Base-by-base conservation (phyloP, 2,888 invertebrate species). In the Tachystola acroxantha region DNA sequence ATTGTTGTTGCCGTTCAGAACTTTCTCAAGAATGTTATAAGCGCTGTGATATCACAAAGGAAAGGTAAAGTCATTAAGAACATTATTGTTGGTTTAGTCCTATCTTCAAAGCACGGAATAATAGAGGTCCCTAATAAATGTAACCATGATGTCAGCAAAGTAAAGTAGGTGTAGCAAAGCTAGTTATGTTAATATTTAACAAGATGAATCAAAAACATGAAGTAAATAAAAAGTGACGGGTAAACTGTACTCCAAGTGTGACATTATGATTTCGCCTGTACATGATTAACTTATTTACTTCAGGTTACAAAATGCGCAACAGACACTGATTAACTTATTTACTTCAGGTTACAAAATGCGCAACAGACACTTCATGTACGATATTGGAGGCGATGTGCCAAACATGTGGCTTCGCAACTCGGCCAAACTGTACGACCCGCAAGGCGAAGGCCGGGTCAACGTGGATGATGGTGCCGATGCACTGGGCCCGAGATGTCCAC, bases 381-480 rank as follows among this genome's bases (percentile, higher is more conserved):
- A 94, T 46, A 89, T 96, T 40, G 96, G 96, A 0, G 88, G 91
- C 9, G 90, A 93, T 9, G 88, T 94, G 35, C 92, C 94, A 0
- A 94, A 96, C 73, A 94, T 95, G 42, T 95, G 94, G 88, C 81
- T 94, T 12, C 82, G 93, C 35, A 96, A 95, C 63, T 89, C 93
- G 0, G 84, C 89, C 22, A 91, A 91, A 32, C 69, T 93, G 25
- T 88, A 90, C 37, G 92, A 93, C 57, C 88, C 89, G 3, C 87
- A 89, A n/a, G 81, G 81, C 46, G 90, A 90, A 37, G 88, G 88
- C 0, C 82, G 90, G 22, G 79, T 89, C 1, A 88, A 84, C 54
- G 84, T 90, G 10, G 90, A 91, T 44, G 89, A 90, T 42, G 89
- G 88, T 43, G 88, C 89, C 3, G 90, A 91, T 49, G 89, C 89